phyloP scores from a whole-genome alignment of 2,797 vertebrate species.

The Enteromius viviparus region DNA sequence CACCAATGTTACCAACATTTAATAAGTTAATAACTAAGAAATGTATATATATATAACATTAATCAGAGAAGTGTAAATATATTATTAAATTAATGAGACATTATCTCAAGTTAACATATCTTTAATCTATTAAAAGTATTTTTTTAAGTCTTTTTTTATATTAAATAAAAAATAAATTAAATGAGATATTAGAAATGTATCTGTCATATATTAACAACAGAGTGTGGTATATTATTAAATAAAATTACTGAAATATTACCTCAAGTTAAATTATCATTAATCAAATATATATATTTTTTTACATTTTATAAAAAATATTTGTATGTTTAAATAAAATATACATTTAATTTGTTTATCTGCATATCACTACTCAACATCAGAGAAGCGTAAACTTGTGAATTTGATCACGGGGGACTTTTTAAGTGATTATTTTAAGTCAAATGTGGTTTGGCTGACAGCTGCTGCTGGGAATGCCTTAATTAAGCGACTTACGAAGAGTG shows the following conservation, averaged over 20 bases:
- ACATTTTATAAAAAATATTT: no score
- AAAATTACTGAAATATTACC: neutral
- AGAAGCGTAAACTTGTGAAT: neutral
- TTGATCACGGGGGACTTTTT: neutral
- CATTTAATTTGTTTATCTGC: neutral
- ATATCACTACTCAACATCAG: neutral
- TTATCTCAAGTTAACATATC: neutral
- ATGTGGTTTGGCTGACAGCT: neutral
- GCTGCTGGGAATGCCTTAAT: neutral
- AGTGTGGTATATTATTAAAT: neutral
- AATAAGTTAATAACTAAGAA: no score
- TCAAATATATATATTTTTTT: neutral
- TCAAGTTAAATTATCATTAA: neutral
- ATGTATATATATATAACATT: no score
- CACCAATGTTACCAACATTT: no score
- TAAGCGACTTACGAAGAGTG: constrained; percentile 82
- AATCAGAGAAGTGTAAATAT: no score
- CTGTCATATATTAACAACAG: neutral
- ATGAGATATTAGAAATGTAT: neutral
- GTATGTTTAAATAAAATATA: no score
- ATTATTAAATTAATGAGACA: neutral
- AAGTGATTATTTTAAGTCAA: neutral
- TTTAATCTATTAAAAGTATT: neutral
- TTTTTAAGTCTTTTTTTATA: neutral
- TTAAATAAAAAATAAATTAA: neutral